phyloP scores from a whole-genome alignment of 2,113 vertebrate species.

The Saccopteryx leptura region DNA sequence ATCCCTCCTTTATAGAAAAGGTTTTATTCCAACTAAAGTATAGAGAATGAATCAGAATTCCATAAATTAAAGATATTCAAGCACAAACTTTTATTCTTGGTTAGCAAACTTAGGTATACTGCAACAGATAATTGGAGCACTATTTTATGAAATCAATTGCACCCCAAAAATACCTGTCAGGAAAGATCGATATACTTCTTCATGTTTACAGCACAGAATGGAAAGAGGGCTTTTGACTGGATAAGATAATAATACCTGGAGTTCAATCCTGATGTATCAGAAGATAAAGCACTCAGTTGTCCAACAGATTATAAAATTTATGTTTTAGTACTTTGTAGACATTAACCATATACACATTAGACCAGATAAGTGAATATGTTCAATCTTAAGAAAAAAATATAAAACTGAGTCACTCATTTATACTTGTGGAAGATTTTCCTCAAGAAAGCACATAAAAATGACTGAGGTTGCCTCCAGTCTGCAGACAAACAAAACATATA shows the following conservation, averaged over 20 bases:
- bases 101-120: not conserved
- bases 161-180: constrained; percentile 14
- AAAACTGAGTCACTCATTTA: constrained; percentile 68
- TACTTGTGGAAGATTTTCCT: constrained; percentile 63
- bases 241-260: constrained; percentile 51
- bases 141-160: not conserved
- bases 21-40: not conserved
- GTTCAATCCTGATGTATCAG: constrained; percentile 65
- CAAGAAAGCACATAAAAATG: constrained; percentile 64
- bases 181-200: constrained; percentile 71
- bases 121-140: not conserved
- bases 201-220: constrained; percentile 52
- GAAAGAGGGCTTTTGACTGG: constrained; percentile 48
- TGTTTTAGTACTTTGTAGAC: constrained; percentile 63
- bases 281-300: constrained; percentile 76
- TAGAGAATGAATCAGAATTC: not conserved
- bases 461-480: not conserved
- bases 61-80: not conserved
- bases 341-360: constrained; percentile 69
- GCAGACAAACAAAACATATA: constrained; percentile 65
- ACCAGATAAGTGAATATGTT: constrained; percentile 66
- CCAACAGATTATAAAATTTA: constrained; percentile 75
- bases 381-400: constrained; percentile 60
- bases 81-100: not conserved
- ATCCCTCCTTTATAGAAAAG: not conserved